Evolutionary conservation across 2,888 invertebrate species (phyloP), one percentile per base, ranked within the genome.

Genomic region (Eretmocerus hayati): DNA sequence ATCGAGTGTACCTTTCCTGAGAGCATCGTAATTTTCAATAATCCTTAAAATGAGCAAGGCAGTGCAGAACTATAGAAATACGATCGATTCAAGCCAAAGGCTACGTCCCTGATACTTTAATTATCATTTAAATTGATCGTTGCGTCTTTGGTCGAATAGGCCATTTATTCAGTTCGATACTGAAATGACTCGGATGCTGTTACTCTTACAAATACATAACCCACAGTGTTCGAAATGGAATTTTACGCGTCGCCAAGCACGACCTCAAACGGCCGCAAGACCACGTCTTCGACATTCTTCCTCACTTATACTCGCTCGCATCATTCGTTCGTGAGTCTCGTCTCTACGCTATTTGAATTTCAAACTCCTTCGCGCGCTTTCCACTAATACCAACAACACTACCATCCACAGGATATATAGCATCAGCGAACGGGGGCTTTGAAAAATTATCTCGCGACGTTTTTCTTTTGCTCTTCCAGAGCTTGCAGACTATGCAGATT

Each of bases 121-220:
- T 49, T 49, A 41, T 41, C 44, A 49, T 49, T 45, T 45, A 49
- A 49, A 45, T 49, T 45, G 45, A 49, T 42, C 32, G 32, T n/a
- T 9, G 18, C 36, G 16, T 15, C 16, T 5, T n/a, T n/a, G n/a
- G 13, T 20, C 16, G 15, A 15, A n/a, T 5, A 5, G 19, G 26
- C 11, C 5, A 15, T 6, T 4, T 15, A 1, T 15, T 5, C 13
- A 19, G 3, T 19, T 11, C 9, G 5, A 19, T 4, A 4, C 36
- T 2, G 2, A 9, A 13, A 26, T n/a, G 16, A 19, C 30, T n/a
- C 37, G 22, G 18, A 9, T 15, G 21, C 4, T 6, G n/a, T n/a
- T 30, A 6, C 20, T 9, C 36, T 15, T 18, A 13, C 20, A 6
- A 13, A n/a, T n/a, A n/a, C n/a, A n/a, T n/a, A n/a, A n/a, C n/a